Conservation (phyloP, 1,140 invertebrate species). For the Drosophila ercepeae region DNA sequence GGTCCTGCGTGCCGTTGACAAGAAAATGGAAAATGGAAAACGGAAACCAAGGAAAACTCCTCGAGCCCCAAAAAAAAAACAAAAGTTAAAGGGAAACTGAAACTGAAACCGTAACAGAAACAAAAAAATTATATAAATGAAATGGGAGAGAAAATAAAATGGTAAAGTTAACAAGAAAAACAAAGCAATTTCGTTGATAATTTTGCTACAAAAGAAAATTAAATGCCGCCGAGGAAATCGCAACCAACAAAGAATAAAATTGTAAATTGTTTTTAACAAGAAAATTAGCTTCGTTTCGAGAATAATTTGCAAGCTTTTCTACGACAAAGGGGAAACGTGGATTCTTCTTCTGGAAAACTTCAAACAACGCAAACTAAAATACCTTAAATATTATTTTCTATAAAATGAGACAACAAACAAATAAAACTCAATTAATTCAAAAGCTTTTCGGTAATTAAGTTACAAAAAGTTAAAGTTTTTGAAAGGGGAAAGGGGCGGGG, state of each 20-base stretch:
- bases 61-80: not conserved
- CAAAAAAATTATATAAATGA: constrained; percentile 8
- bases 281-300: constrained; percentile 14
- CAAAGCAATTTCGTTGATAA: constrained; percentile 19
- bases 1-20: constrained; percentile 61
- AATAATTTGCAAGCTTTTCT: too few species aligned
- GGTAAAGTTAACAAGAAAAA: constrained; percentile 35
- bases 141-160: constrained; percentile 25
- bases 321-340: too few species aligned
- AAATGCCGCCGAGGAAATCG: constrained; percentile 11
- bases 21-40: constrained; percentile 45
- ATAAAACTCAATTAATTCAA: constrained; percentile 3
- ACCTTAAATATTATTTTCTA: not conserved
- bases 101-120: constrained; percentile 16
- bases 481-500: not conserved
- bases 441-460: constrained; percentile 10
- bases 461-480: constrained; percentile 1
- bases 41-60: constrained; percentile 14
- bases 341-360: not conserved
- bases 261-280: constrained; percentile 17
- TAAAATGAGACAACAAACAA: not conserved
- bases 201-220: constrained; percentile 29
- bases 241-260: constrained; percentile 7
- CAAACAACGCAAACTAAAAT: not conserved
- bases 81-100: constrained; percentile 3